Evolutionary conservation across 2,797 vertebrate genomes (phyloP).

Genomic region (Paedocypris micromegethes): DNA sequence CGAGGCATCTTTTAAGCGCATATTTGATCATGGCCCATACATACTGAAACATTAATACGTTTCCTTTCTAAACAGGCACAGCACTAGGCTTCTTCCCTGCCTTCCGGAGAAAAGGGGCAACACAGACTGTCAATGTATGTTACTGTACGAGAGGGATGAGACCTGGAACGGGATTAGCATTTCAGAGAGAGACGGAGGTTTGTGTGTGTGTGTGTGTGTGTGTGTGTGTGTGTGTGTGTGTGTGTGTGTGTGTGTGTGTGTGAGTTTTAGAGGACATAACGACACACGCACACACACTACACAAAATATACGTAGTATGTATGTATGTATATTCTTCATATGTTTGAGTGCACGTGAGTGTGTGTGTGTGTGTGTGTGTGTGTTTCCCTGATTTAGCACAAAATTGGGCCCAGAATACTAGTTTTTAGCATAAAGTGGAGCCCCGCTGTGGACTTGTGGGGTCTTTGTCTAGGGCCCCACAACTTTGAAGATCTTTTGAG

Average conservation of each 20-base stretch:
- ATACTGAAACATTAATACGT: constrained; percentile 62
- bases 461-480: not conserved
- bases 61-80: constrained; percentile 62
- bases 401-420: too few species aligned
- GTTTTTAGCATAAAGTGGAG: too few species aligned
- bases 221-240: constrained; percentile 6
- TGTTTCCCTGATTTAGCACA: too few species aligned
- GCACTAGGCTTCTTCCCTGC: constrained; percentile 44
- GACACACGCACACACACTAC: too few species aligned
- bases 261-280: constrained; percentile 5
- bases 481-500: too few species aligned
- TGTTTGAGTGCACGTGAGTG: too few species aligned
- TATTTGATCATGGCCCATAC: constrained; percentile 61
- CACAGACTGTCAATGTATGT: constrained; percentile 68
- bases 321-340: too few species aligned
- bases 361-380: constrained; percentile 27
- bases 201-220: constrained; percentile 6
- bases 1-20: constrained; percentile 66
- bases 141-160: constrained; percentile 63
- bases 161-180: constrained; percentile 71
- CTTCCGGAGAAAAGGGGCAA: constrained; percentile 52
- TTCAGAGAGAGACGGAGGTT: constrained; percentile 53
- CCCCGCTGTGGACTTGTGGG: too few species aligned
- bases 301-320: too few species aligned
- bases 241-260: constrained; percentile 7